Conservation (phyloP, 2,888 invertebrate genomes). For the Drosophila multiciliata region DNA sequence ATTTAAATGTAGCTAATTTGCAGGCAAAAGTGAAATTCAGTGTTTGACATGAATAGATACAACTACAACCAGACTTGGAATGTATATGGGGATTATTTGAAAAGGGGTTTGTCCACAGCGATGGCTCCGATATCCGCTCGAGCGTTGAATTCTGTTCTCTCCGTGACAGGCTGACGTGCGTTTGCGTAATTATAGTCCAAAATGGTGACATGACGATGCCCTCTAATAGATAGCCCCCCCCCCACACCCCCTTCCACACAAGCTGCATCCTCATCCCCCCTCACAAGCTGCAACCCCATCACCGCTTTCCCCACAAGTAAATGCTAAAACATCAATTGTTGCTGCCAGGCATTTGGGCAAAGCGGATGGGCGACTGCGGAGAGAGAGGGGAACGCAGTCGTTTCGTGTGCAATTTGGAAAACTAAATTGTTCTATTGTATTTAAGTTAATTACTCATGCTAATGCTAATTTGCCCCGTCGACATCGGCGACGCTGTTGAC, state of each 20-base stretch:
- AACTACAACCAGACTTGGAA: neutral
- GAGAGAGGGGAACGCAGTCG: slow-evolving; percentile 13
- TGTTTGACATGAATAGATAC: slow-evolving; percentile 20
- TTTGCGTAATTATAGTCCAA: slow-evolving; percentile 68
- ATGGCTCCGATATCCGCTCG: slow-evolving; percentile 59
- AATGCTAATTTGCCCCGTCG: slow-evolving; percentile 71
- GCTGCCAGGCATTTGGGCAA: slow-evolving; percentile 5
- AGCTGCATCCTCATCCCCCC: neutral
- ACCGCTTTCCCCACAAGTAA: slow-evolving; percentile 18
- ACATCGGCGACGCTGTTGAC: slow-evolving; percentile 44
- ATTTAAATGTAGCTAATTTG: slow-evolving; percentile 43
- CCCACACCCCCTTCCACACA: neutral
- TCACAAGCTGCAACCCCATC: no score
- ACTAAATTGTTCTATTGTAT: slow-evolving; percentile 80
- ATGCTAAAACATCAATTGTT: slow-evolving; percentile 74
- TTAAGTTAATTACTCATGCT: slow-evolving; percentile 80
- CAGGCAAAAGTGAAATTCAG: slow-evolving; percentile 55
- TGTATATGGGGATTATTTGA: slow-evolving; percentile 3
- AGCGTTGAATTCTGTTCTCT: slow-evolving; percentile 53
- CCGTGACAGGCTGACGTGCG: slow-evolving; percentile 55
- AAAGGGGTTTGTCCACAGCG: slow-evolving; percentile 4
- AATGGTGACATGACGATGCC: slow-evolving; percentile 56
- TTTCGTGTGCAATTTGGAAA: slow-evolving; percentile 70
- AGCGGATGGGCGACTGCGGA: slow-evolving; percentile 5
- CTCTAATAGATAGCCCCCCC: neutral